A percentile compares a stretch with the other conserved stretches of the same genome.
These are phyloP conservation scores for Panagrolaimus sp. DNA, from an alignment of 1,140 invertebrate genomes.

Conservation along the genomic window DNA sequence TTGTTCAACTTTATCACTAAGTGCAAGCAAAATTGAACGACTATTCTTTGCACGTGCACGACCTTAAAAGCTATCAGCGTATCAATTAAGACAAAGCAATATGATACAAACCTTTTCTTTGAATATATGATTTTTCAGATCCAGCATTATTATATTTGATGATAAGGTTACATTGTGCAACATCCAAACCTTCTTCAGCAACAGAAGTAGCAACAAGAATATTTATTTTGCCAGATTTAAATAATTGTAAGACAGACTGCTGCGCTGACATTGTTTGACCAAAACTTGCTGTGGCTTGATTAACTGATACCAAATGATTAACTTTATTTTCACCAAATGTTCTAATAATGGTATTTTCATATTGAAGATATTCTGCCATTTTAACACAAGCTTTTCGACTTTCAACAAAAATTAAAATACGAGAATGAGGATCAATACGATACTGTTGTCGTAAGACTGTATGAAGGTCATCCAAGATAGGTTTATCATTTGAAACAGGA, in stretches of 20 bases:
- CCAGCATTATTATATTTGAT: slow-evolving; percentile 60
- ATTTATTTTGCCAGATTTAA: slow-evolving; percentile 62
- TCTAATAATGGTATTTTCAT: neutral
- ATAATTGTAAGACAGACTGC: slow-evolving; percentile 27
- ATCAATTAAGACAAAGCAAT: too few species aligned
- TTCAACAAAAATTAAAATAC: slow-evolving; percentile 1
- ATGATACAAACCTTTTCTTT: slow-evolving; percentile 28
- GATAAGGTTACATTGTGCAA: slow-evolving; percentile 59
- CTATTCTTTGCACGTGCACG: slow-evolving; percentile 48
- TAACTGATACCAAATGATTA: slow-evolving; percentile 11
- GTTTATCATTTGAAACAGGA: neutral
- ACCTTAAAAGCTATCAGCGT: too few species aligned
- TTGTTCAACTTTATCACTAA: slow-evolving; percentile 29
- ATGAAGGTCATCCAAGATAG: neutral
- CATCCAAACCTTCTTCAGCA: slow-evolving; percentile 61
- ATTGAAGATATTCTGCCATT: neutral
- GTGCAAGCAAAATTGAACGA: slow-evolving; percentile 31
- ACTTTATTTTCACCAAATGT: neutral
- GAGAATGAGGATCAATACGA: neutral
- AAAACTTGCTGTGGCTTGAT: slow-evolving; percentile 29
- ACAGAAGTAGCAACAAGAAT: slow-evolving; percentile 59
- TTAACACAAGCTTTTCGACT: neutral
- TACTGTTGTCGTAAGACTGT: neutral
- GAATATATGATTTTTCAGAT: slow-evolving; percentile 60
- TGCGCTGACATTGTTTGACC: slow-evolving; percentile 31